These are phyloP conservation scores for Tachystola acroxantha DNA, from an alignment of 2,888 invertebrate species.

Conservation along the genomic window DNA sequence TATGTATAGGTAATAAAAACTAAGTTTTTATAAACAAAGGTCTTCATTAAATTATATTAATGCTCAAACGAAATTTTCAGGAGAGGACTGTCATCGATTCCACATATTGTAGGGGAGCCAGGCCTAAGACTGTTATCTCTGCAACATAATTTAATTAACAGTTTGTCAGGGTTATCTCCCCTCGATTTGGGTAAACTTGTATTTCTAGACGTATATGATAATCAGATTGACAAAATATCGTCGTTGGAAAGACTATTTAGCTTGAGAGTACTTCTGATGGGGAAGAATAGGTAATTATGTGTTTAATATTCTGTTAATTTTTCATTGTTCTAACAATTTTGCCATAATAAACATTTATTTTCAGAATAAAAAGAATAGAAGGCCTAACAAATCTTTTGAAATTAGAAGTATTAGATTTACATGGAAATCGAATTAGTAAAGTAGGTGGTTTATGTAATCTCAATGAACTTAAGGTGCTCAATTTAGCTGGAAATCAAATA, in stretches of 20 bases:
- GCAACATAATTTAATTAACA: slow-evolving; percentile 93
- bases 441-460: slow-evolving; percentile 84
- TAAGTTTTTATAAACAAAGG: too few species aligned
- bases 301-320: background rate
- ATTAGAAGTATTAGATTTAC: slow-evolving; percentile 94
- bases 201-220: slow-evolving; percentile 96
- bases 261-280: slow-evolving; percentile 90
- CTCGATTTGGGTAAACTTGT: slow-evolving; percentile 86
- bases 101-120: slow-evolving; percentile 88
- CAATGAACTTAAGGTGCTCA: slow-evolving; percentile 90
- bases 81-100: slow-evolving; percentile 89
- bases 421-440: slow-evolving; percentile 92
- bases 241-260: slow-evolving; percentile 87
- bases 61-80: slow-evolving; percentile 54
- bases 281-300: slow-evolving; percentile 88
- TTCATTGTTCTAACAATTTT: background rate
- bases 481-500: slow-evolving; percentile 95
- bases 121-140: slow-evolving; percentile 90
- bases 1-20: background rate
- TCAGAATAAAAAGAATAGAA: slow-evolving; percentile 87
- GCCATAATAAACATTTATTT: slow-evolving; percentile 32
- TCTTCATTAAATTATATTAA: too few species aligned
- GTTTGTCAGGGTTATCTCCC: slow-evolving; percentile 80
- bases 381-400: slow-evolving; percentile 84
- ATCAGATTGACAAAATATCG: slow-evolving; percentile 92